Conservation (phyloP, 2,888 invertebrate species). For the Cremastinae sp. region DNA sequence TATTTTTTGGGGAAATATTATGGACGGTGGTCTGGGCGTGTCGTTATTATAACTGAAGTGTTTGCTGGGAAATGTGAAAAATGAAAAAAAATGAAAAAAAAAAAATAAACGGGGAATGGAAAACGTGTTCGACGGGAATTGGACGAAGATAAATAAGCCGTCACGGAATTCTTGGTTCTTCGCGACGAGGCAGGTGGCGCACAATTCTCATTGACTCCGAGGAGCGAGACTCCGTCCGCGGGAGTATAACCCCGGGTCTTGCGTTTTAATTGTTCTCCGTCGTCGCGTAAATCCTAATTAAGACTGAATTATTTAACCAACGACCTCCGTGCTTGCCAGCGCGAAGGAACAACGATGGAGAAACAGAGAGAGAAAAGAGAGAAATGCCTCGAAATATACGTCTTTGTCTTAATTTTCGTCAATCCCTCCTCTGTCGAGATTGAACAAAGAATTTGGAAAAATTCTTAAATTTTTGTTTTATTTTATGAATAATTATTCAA, state of each 20-base stretch:
- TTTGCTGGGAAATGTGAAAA: background rate
- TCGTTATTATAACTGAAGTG: too few relatives aligned
- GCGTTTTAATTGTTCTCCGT: conserved; percentile 74
- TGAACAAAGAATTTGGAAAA: background rate
- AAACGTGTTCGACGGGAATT: background rate
- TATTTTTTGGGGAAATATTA: too few relatives aligned
- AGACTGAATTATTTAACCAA: conserved; percentile 74
- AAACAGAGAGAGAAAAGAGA: conserved; percentile 16
- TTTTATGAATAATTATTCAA: background rate
- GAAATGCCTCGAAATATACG: background rate
- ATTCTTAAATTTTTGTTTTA: too few relatives aligned
- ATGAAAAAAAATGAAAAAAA: conserved; percentile 2
- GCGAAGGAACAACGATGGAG: background rate
- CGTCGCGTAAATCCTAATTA: conserved; percentile 76
- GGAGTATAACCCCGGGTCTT: conserved; percentile 49
- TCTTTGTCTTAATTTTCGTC: background rate
- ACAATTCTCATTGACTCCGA: conserved; percentile 45
- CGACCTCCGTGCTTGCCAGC: conserved; percentile 48
- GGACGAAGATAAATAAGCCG: conserved; percentile 25
- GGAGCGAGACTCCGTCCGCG: conserved; percentile 18
- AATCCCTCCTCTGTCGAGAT: background rate
- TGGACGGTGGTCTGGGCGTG: too few relatives aligned
- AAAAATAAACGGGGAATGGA: background rate
- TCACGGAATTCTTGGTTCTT: conserved; percentile 16
- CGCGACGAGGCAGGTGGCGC: conserved; percentile 45